phyloP scores from a whole-genome alignment of 2,888 invertebrate species.

The Nemoura dubitans region DNA sequence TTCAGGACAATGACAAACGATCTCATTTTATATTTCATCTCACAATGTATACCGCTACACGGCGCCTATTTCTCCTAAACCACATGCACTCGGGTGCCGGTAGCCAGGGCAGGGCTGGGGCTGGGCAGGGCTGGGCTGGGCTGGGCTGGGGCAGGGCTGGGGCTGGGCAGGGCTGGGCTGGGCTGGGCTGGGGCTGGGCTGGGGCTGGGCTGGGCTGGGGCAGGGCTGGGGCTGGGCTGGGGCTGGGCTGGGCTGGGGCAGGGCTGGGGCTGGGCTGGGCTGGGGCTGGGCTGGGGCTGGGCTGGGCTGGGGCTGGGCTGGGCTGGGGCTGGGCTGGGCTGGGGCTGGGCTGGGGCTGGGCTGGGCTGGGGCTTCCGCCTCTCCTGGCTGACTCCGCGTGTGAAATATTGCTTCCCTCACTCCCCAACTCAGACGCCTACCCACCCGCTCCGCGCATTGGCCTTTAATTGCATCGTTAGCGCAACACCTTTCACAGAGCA shows the following conservation, averaged over 20 bases:
- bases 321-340: too few species aligned
- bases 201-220: too few species aligned
- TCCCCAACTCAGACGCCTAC: neutral
- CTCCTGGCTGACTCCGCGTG: neutral
- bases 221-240: too few species aligned
- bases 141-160: too few species aligned
- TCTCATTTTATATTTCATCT: constrained; percentile 12
- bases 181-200: too few species aligned
- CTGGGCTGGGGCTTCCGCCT: neutral
- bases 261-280: too few species aligned
- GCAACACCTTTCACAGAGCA: neutral
- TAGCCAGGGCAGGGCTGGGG: neutral
- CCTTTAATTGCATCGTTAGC: neutral
- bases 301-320: too few species aligned
- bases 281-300: too few species aligned
- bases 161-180: too few species aligned
- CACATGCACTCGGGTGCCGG: neutral
- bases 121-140: too few species aligned
- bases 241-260: too few species aligned
- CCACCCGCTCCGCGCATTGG: neutral
- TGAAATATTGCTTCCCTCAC: constrained; percentile 12
- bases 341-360: too few species aligned
- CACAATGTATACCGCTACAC: neutral
- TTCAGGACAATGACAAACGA: constrained; percentile 4
- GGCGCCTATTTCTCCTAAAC: neutral